Evolutionary conservation across 2,113 vertebrate genomes (phyloP).

Genomic region (Zapus hudsonius): DNA sequence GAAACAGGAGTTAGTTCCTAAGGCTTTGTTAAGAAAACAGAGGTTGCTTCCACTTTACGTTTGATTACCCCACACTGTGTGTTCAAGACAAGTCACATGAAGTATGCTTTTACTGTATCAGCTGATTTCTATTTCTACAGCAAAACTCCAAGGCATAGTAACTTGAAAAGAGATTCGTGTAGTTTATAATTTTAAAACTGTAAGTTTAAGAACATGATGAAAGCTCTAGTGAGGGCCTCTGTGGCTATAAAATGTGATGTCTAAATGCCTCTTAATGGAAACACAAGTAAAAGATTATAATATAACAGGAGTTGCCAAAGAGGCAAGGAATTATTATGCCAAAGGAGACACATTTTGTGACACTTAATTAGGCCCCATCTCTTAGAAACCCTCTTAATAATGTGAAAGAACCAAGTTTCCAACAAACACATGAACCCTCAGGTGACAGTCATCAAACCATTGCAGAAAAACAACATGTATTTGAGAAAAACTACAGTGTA

Average conservation of each 20-base stretch:
- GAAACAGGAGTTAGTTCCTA: neutral
- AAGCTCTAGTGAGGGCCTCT: neutral
- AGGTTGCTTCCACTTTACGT: neutral
- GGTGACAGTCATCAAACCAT: neutral
- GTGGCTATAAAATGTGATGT: neutral
- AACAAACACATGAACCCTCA: neutral
- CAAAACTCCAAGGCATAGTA: neutral
- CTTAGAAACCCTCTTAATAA: neutral
- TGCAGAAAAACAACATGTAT: neutral
- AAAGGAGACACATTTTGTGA: neutral
- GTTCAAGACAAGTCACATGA: neutral
- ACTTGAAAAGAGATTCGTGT: neutral
- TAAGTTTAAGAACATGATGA: neutral
- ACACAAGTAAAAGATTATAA: neutral
- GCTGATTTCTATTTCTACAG: neutral
- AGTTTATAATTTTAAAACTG: neutral
- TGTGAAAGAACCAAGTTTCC: neutral
- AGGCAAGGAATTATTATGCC: neutral
- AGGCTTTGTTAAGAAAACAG: neutral
- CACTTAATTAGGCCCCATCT: fast-evolving
- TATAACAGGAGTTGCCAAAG: neutral
- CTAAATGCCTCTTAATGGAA: neutral
- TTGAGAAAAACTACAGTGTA: neutral
- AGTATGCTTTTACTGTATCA: neutral
- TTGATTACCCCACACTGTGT: neutral